phyloP scores from a whole-genome alignment of 1,140 invertebrate genomes.

The Mya arenaria region DNA sequence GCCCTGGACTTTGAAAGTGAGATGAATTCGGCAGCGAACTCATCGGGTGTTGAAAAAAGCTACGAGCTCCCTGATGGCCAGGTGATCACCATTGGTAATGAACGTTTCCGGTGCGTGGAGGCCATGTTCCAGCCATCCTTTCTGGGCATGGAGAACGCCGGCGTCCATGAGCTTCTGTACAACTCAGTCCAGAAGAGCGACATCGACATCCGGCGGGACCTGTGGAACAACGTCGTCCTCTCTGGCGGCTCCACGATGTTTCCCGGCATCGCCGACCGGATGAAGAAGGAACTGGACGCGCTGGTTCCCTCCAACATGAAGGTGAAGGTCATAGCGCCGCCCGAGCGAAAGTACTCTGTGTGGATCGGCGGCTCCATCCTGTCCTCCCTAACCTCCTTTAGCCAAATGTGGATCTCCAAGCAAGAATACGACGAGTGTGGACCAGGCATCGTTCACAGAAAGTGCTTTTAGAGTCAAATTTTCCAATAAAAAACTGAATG shows the following conservation, averaged over 20 bases:
- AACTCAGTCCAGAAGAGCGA: constrained; percentile 88
- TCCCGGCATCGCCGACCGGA: constrained; percentile 33
- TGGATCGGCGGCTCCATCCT: constrained; percentile 83
- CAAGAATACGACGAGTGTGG: constrained; percentile 13
- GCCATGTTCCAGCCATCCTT: constrained; percentile 87
- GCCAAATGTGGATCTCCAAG: constrained; percentile 83
- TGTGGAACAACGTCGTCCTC: constrained; percentile 55
- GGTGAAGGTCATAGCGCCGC: background rate
- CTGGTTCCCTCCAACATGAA: background rate
- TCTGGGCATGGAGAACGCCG: constrained; percentile 46
- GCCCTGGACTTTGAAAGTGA: constrained; percentile 88
- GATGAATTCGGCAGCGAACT: constrained; percentile 90
- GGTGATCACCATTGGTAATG: constrained; percentile 90
- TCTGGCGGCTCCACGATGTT: constrained; percentile 59
- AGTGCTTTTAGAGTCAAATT: background rate
- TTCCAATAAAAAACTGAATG: no score
- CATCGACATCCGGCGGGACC: constrained; percentile 54
- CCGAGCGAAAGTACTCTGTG: background rate
- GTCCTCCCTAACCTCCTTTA: constrained; percentile 85
- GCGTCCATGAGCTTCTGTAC: constrained; percentile 86
- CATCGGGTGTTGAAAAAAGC: constrained; percentile 60
- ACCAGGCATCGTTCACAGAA: constrained; percentile 5
- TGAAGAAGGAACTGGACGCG: background rate
- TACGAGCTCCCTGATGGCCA: constrained; percentile 44
- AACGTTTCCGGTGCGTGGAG: constrained; percentile 78